These are phyloP conservation scores for Capitulum mitella DNA, from an alignment of 2,888 invertebrate genomes.

Conservation along the genomic window DNA sequence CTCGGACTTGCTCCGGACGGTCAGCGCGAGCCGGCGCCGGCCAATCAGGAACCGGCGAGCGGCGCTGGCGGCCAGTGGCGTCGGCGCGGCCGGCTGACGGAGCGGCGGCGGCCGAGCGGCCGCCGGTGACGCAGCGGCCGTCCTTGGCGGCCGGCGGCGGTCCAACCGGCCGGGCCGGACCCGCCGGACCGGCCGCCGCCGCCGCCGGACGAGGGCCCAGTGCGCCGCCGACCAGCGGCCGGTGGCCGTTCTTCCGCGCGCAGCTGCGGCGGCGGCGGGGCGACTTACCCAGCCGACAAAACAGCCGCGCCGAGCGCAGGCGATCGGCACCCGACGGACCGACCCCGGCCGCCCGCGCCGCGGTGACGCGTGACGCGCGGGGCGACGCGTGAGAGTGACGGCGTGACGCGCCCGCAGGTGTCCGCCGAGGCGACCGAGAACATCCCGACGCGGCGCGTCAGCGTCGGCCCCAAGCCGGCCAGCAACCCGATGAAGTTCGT, in stretches of 20 bases:
- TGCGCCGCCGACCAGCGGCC: too few species aligned
- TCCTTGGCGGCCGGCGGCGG: too few species aligned
- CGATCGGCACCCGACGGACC: too few species aligned
- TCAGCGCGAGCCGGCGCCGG: background rate
- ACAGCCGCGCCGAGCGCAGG: too few species aligned
- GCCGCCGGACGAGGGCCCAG: background rate
- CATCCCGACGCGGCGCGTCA: constrained; percentile 52
- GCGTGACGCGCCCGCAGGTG: background rate
- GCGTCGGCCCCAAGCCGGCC: constrained; percentile 73
- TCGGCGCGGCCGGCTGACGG: too few species aligned
- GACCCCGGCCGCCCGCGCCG: background rate
- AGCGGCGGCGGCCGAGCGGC: background rate
- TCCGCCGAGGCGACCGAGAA: constrained; percentile 36
- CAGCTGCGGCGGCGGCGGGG: too few species aligned
- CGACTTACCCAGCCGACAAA: too few species aligned
- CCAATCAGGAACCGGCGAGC: too few species aligned
- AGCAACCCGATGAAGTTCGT: constrained; percentile 83
- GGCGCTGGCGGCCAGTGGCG: background rate
- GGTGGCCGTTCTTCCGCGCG: too few species aligned
- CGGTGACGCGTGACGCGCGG: background rate
- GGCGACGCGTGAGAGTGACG: background rate
- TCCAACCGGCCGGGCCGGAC: background rate
- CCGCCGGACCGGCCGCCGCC: background rate
- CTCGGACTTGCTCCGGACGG: too few species aligned
- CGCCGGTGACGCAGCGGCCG: too few species aligned